Percentiles rank a stretch among this genome's conserved stretches.
These are phyloP conservation scores for Thera obeliscata DNA, from an alignment of 2,888 invertebrate genomes.

Conservation along the genomic window DNA sequence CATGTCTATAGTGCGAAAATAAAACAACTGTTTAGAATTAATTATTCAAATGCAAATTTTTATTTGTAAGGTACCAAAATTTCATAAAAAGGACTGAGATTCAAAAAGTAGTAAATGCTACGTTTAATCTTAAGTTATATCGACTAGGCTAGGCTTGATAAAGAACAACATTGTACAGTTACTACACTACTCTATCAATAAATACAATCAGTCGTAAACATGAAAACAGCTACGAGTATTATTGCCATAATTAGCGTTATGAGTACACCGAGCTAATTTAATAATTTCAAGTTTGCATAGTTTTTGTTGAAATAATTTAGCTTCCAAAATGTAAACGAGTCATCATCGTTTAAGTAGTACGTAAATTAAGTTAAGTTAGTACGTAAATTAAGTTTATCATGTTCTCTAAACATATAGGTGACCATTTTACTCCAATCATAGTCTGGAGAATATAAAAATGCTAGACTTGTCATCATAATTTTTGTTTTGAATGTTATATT, in stretches of 20 bases:
- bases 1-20: conserved; percentile 3
- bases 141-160: conserved; percentile 29
- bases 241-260: not conserved
- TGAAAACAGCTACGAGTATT: not conserved
- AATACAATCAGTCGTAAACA: conserved; percentile 15
- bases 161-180: conserved; percentile 21
- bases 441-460: no score
- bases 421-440: no score
- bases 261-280: not conserved
- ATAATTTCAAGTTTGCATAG: not conserved
- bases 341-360: no score
- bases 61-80: conserved; percentile 43
- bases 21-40: conserved; percentile 18
- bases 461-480: no score
- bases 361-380: no score
- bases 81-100: conserved; percentile 52
- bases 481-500: no score
- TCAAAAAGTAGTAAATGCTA: conserved; percentile 43
- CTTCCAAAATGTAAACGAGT: not conserved
- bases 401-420: no score
- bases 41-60: conserved; percentile 29
- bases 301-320: conserved; percentile 1
- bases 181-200: conserved; percentile 11
- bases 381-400: no score
- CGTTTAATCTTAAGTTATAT: conserved; percentile 20